Base-by-base conservation (phyloP, 2,797 vertebrate genomes). In the Cryptoblepharus egeriae region DNA sequence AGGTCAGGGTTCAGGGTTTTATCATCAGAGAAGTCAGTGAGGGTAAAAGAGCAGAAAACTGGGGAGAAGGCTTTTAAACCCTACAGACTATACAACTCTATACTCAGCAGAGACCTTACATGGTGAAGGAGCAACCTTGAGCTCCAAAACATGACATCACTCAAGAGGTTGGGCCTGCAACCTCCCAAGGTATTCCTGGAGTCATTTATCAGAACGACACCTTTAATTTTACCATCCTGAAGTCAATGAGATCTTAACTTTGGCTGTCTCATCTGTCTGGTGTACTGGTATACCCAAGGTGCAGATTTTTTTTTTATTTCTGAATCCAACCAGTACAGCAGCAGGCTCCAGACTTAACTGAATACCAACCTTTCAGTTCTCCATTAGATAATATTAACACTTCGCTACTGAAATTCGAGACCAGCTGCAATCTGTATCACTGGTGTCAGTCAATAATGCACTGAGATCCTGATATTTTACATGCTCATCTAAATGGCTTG, bases 401-500 rank as follows among this genome's bases (percentile, higher is more conserved):
- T 68, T 10, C 2, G n/a, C 10, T 11, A 15, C n/a, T 61, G 24
- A 42, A 3, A 18, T 64, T 2, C n/a, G 30, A 70, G 10, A 35
- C 16, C 57, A 55, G 58, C 49, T 52, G 49, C 49, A 60, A 32
- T 76, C 61, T 52, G n/a, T 52, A 75, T 6, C 42, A 2, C 24
- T 64, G 15, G 35, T 42, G 42, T 35, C 65, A 8, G 52, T 11
- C 32, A 15, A 16, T 20, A 60, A 60, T 12, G 28, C 24, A 61
- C 3, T 57, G 37, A 58, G 12, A 12, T 69, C 28, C 30, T 75
- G 26, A 30, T 35, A 24, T 18, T 0, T 16, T 70, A 26, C 30
- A 39, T 32, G 22, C 55, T 75, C 68, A 72, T 60, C 79, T 87
- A 84, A 75, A 18, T 1, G 10, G 55, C 80, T 88, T 87, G 63